Conservation (phyloP, 2,113 vertebrate species). For the Zosterops lateralis region DNA sequence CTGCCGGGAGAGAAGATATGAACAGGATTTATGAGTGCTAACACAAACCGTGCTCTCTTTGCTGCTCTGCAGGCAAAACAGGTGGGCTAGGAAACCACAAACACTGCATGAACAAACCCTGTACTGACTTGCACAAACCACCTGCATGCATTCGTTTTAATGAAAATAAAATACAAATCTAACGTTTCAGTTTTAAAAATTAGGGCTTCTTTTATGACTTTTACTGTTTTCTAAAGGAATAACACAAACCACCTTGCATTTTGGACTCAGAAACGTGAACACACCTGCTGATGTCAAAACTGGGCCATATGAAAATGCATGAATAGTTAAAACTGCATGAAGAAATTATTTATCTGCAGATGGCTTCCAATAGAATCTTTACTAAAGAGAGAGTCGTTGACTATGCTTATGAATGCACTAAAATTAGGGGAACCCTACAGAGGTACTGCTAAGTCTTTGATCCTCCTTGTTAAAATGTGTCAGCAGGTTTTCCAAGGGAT, state of each 20-base stretch:
- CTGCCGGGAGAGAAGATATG: rapidly evolving
- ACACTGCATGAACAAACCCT: neutral
- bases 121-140: neutral
- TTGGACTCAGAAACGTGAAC: neutral
- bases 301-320: rapidly evolving
- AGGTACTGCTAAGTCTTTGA: neutral
- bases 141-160: neutral
- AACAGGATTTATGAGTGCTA: neutral
- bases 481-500: neutral
- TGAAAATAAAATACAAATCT: neutral
- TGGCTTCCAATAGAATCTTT: neutral
- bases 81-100: neutral
- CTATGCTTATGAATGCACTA: neutral
- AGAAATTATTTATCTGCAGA: neutral
- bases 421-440: neutral
- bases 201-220: neutral
- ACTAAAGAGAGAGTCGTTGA: neutral
- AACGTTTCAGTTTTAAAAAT: neutral
- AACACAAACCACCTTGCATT: neutral
- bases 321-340: neutral
- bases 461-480: neutral
- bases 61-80: neutral
- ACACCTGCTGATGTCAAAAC: neutral
- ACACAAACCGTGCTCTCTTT: rapidly evolving
- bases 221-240: neutral